Percentiles rank a stretch among this genome's conserved stretches.
phyloP scores from a whole-genome alignment of 2,888 invertebrate species.

The Herminia tarsipennalis region DNA sequence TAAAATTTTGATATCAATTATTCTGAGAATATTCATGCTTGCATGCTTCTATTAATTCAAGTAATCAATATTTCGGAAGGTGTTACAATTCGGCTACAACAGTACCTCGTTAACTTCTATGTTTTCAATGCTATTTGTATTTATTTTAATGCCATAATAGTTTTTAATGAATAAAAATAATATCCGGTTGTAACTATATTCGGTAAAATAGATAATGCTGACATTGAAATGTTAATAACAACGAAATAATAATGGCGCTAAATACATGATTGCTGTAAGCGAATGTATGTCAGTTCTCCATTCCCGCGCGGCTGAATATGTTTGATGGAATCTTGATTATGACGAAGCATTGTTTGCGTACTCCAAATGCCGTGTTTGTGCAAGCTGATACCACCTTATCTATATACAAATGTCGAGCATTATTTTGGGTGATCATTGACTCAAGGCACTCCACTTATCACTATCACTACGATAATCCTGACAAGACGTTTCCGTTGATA shows the following conservation, averaged over 20 bases:
- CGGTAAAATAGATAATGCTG: too few species aligned
- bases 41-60: too few species aligned
- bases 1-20: slow-evolving; percentile 31
- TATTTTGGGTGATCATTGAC: slow-evolving; percentile 78
- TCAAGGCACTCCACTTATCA: slow-evolving; percentile 71
- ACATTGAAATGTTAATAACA: too few species aligned
- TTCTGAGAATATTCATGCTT: slow-evolving; percentile 25
- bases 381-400: slow-evolving; percentile 68
- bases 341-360: slow-evolving; percentile 75
- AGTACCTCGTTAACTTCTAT: too few species aligned
- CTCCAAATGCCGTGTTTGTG: slow-evolving; percentile 79
- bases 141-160: too few species aligned
- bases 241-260: neutral
- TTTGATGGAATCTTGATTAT: slow-evolving; percentile 70
- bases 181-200: too few species aligned
- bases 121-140: too few species aligned
- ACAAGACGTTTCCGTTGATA: slow-evolving; percentile 61
- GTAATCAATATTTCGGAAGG: too few species aligned
- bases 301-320: slow-evolving; percentile 33
- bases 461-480: slow-evolving; percentile 64
- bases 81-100: too few species aligned
- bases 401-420: slow-evolving; percentile 70
- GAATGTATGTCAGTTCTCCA: slow-evolving; percentile 36
- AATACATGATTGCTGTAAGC: slow-evolving; percentile 9
- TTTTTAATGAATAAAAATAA: too few species aligned